These are phyloP conservation scores for Ophiothrix spiculata DNA, from an alignment of 35 echinoderm and acorn worm species.

Conservation along the genomic window DNA sequence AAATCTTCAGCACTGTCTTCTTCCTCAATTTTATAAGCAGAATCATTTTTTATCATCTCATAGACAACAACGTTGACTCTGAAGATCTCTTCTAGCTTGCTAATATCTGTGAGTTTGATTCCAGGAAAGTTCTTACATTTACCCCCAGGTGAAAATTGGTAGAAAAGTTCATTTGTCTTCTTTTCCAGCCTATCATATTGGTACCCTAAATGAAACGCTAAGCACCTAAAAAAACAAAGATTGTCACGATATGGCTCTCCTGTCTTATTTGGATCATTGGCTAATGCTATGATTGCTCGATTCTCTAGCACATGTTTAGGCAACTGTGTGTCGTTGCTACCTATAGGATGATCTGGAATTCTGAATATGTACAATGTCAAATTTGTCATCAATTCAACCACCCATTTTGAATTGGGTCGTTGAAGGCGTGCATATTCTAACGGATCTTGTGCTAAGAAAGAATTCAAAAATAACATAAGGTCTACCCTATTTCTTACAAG, in stretches of 20 bases:
- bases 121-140: background rate
- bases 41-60: background rate
- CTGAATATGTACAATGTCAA: conserved; percentile 25
- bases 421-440: conserved; percentile 17
- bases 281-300: conserved; percentile 7
- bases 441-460: conserved; percentile 6
- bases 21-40: too few relatives aligned
- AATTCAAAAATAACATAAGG: conserved; percentile 18
- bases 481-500: background rate
- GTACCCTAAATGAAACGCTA: conserved; percentile 1
- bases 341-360: conserved; percentile 38
- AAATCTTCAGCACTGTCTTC: too few relatives aligned
- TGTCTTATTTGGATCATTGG: background rate
- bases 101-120: background rate
- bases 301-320: conserved; percentile 38
- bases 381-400: conserved; percentile 34
- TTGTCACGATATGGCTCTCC: conserved; percentile 13
- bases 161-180: background rate
- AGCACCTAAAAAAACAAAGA: conserved; percentile 39
- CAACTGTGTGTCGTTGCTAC: background rate
- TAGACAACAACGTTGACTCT: background rate
- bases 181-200: background rate
- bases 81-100: background rate
- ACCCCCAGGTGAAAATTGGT: background rate
- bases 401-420: conserved; percentile 47